Percentiles rank a stretch among this genome's conserved stretches.
These are phyloP conservation scores for Spicauda simplicius DNA, from an alignment of 2,888 invertebrate species.

Conservation along the genomic window DNA sequence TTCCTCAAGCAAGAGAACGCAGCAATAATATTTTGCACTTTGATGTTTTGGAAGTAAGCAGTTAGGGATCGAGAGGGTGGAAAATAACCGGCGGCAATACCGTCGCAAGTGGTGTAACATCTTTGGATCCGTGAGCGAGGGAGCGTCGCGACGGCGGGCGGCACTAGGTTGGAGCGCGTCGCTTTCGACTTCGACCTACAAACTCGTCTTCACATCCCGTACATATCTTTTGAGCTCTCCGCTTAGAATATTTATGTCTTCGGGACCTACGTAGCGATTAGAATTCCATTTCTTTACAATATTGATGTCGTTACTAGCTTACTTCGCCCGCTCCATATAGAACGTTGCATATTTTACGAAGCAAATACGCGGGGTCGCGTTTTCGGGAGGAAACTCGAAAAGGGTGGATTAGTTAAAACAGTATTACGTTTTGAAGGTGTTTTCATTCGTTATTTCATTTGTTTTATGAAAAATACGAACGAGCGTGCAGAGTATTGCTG, in stretches of 20 bases:
- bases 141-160: slow-evolving; percentile 61
- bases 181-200: slow-evolving; percentile 71
- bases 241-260: slow-evolving; percentile 76
- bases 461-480: too few species aligned
- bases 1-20: slow-evolving; percentile 59
- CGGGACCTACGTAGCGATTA: slow-evolving; percentile 69
- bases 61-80: slow-evolving; percentile 61
- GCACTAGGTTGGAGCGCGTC: slow-evolving; percentile 61
- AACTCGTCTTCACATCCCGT: slow-evolving; percentile 52
- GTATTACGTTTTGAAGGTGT: background rate
- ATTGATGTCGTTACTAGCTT: slow-evolving; percentile 63
- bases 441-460: background rate
- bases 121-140: slow-evolving; percentile 53
- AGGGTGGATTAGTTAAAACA: slow-evolving; percentile 48
- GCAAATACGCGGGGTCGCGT: slow-evolving; percentile 49
- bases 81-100: slow-evolving; percentile 65
- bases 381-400: slow-evolving; percentile 50
- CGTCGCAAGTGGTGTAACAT: slow-evolving; percentile 47
- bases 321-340: slow-evolving; percentile 64
- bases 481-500: too few species aligned
- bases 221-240: slow-evolving; percentile 66
- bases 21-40: slow-evolving; percentile 76
- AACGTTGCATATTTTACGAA: slow-evolving; percentile 70
- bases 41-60: slow-evolving; percentile 64
- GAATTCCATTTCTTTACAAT: slow-evolving; percentile 73